Evolutionary conservation across 2,888 invertebrate species (phyloP).

Genomic region (Cosmorhoe ocellata): DNA sequence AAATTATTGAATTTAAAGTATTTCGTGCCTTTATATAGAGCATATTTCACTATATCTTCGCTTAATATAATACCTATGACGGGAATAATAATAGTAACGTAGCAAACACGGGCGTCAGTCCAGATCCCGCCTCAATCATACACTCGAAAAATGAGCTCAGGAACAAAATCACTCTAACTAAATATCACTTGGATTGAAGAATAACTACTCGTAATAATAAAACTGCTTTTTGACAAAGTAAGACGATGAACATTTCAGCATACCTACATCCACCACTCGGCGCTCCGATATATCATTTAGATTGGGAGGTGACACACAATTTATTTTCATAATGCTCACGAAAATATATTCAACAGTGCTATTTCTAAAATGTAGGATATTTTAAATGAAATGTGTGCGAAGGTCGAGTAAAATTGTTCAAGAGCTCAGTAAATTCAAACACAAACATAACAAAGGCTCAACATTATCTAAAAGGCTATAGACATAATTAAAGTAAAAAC

Average conservation of each 20-base stretch:
- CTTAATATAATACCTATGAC: not conserved
- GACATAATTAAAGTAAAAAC: slow-evolving; percentile 41
- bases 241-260: slow-evolving; percentile 9
- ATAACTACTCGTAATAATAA: too few relatives aligned
- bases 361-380: slow-evolving; percentile 20
- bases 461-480: slow-evolving; percentile 51
- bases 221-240: too few relatives aligned
- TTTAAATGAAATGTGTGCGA: slow-evolving; percentile 12
- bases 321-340: slow-evolving; percentile 9
- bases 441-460: slow-evolving; percentile 58
- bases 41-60: too few relatives aligned
- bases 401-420: slow-evolving; percentile 44
- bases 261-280: slow-evolving; percentile 1
- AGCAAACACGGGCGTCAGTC: slow-evolving; percentile 55
- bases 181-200: too few relatives aligned
- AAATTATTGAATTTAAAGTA: too few relatives aligned
- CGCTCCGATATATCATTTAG: slow-evolving; percentile 6
- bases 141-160: slow-evolving; percentile 56
- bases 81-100: slow-evolving; percentile 39
- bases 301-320: slow-evolving; percentile 14
- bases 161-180: slow-evolving; percentile 46
- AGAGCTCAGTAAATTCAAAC: slow-evolving; percentile 57
- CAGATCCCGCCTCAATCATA: slow-evolving; percentile 60
- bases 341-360: slow-evolving; percentile 7
- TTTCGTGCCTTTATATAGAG: too few relatives aligned